Conservation (phyloP, 2,888 invertebrate genomes). For the Aplocera efformata region DNA sequence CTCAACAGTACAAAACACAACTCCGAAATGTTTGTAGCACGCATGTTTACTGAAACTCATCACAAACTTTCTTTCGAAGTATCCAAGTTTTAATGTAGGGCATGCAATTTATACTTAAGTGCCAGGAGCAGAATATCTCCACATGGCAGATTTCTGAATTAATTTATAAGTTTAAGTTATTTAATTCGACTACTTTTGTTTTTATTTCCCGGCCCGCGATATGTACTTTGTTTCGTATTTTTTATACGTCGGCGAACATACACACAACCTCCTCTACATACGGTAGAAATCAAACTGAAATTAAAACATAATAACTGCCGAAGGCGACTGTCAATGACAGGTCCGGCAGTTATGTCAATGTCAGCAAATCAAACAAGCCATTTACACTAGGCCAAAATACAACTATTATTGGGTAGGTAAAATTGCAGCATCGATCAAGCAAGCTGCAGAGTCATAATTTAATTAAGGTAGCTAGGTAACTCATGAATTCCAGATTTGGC, state of each 20-base stretch:
- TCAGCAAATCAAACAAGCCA: too few species aligned
- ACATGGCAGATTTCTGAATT: not conserved
- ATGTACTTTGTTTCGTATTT: conserved; percentile 8
- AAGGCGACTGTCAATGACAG: too few species aligned
- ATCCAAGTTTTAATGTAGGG: conserved; percentile 57
- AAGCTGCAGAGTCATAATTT: too few species aligned
- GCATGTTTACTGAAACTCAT: conserved; percentile 56
- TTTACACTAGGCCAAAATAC: too few species aligned
- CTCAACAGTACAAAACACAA: conserved; percentile 49
- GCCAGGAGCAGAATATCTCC: not conserved
- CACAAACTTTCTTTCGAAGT: conserved; percentile 62
- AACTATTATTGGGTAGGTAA: too few species aligned
- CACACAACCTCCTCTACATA: not conserved
- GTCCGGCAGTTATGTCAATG: too few species aligned
- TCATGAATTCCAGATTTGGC: too few species aligned
- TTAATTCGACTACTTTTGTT: not conserved
- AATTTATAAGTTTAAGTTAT: conserved; percentile 1
- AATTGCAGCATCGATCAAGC: too few species aligned
- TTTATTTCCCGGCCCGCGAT: not conserved
- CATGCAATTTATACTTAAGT: conserved; percentile 34
- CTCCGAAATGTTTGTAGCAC: conserved; percentile 37
- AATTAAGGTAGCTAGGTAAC: too few species aligned
- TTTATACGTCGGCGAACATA: not conserved
- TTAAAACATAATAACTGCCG: too few species aligned
- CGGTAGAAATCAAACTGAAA: too few species aligned